A percentile compares a stretch with the other conserved stretches of the same genome.
Conservation (phyloP, 2,888 invertebrate species). For the Leucozona laternaria region DNA sequence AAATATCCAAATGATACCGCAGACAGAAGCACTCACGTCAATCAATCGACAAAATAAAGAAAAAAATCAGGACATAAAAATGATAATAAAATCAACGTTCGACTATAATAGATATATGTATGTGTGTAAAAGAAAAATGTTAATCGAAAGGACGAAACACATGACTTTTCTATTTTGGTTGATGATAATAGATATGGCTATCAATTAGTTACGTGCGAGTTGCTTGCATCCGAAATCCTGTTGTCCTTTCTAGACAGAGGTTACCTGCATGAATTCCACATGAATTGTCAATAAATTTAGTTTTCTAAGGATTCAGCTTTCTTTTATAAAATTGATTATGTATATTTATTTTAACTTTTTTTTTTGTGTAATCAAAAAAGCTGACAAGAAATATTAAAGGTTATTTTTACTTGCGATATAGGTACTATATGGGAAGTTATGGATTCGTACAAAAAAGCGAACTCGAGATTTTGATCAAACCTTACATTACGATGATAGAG, state of each 20-base stretch:
- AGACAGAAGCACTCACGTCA: slow-evolving; percentile 37
- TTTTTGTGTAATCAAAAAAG: not conserved
- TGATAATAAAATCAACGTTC: slow-evolving; percentile 50
- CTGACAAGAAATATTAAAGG: not conserved
- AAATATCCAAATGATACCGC: slow-evolving; percentile 17
- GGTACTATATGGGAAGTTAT: no score
- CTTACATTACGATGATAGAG: no score
- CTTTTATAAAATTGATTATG: slow-evolving; percentile 3
- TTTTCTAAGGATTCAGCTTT: slow-evolving; percentile 6
- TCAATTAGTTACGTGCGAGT: slow-evolving; percentile 58
- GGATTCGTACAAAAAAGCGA: no score
- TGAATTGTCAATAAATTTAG: slow-evolving; percentile 10
- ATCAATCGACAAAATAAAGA: slow-evolving; percentile 2
- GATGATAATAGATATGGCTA: slow-evolving; percentile 34
- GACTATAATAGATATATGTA: not conserved
- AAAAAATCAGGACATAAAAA: slow-evolving; percentile 42
- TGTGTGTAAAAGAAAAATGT: not conserved
- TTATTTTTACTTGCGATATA: no score
- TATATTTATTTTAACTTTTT: not conserved
- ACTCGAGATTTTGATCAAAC: no score
- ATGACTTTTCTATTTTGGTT: slow-evolving; percentile 14
- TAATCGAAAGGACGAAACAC: slow-evolving; percentile 16
- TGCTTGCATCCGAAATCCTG: slow-evolving; percentile 2
- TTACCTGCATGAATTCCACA: slow-evolving; percentile 21
- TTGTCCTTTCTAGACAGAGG: not conserved